These are phyloP conservation scores for Heliconius himera DNA, from an alignment of 1,140 invertebrate genomes.

Conservation along the genomic window DNA sequence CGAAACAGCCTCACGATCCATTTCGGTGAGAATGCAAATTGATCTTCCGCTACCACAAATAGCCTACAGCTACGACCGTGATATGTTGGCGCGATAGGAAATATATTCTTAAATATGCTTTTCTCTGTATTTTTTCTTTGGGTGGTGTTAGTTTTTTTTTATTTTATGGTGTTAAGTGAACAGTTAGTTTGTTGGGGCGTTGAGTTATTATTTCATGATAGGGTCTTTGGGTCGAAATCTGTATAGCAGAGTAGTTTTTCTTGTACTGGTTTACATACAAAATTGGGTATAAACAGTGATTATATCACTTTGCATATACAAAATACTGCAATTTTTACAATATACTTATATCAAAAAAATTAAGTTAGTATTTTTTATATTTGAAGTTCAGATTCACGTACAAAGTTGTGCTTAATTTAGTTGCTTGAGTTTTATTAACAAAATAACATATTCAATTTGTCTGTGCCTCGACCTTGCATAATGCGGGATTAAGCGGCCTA, in stretches of 20 bases:
- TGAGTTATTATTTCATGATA: neutral
- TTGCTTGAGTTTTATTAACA: neutral
- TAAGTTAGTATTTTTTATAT: neutral
- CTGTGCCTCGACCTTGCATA: neutral
- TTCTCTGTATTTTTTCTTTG: neutral
- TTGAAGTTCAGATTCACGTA: neutral
- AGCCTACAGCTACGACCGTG: slow-evolving; percentile 24
- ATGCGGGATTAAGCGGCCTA: neutral
- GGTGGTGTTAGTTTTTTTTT: neutral
- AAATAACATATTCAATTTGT: slow-evolving; percentile 6
- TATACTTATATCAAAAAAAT: neutral
- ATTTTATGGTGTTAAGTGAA: neutral
- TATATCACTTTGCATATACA: too few species aligned
- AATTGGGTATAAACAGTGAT: too few species aligned
- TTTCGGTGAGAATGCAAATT: slow-evolving; percentile 75
- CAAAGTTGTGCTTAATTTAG: neutral
- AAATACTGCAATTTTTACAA: too few species aligned
- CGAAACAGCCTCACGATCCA: slow-evolving; percentile 72
- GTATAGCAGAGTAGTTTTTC: too few species aligned
- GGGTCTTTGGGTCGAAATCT: too few species aligned
- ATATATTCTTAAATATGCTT: slow-evolving; percentile 19
- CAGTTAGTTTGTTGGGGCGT: too few species aligned
- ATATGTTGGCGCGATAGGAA: slow-evolving; percentile 12
- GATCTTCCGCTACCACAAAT: slow-evolving; percentile 48
- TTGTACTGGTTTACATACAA: too few species aligned